A percentile compares a stretch with the other conserved stretches of the same genome.
phyloP scores from a whole-genome alignment of 2,797 vertebrate species.

The Melanotaenia nigrans region DNA sequence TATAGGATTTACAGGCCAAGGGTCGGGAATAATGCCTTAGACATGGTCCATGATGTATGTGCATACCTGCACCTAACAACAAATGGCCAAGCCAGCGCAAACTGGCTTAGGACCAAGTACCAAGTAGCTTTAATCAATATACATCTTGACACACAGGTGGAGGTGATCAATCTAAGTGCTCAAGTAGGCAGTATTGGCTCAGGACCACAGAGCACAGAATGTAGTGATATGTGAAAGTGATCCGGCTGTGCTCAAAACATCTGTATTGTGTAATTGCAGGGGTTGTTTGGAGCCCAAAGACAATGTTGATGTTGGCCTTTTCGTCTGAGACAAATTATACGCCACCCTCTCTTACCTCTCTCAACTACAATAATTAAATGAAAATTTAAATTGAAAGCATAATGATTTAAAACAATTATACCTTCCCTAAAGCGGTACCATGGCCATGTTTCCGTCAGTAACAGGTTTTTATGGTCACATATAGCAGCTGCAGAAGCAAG shows the following conservation, averaged over 20 bases:
- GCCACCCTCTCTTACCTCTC: too few relatives aligned
- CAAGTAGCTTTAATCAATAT: neutral
- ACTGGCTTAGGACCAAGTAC: neutral
- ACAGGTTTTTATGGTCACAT: constrained; percentile 1
- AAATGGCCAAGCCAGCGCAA: neutral
- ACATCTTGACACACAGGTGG: neutral
- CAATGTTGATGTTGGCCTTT: constrained; percentile 4
- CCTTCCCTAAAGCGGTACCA: neutral
- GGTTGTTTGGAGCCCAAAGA: neutral
- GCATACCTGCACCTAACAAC: neutral
- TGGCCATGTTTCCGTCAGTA: neutral
- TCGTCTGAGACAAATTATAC: neutral
- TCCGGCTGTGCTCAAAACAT: neutral
- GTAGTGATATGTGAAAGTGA: neutral
- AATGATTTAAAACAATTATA: neutral
- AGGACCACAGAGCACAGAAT: neutral
- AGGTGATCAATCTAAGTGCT: constrained; percentile 1
- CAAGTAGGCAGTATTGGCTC: constrained; percentile 6
- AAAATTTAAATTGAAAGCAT: neutral
- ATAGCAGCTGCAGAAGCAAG: neutral
- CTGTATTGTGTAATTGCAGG: neutral
- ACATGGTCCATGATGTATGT: neutral
- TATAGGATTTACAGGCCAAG: neutral
- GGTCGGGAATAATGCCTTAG: neutral
- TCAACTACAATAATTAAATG: neutral